These are phyloP conservation scores for Pediacus dermestoides DNA, from an alignment of 2,888 invertebrate species.

Conservation along the genomic window DNA sequence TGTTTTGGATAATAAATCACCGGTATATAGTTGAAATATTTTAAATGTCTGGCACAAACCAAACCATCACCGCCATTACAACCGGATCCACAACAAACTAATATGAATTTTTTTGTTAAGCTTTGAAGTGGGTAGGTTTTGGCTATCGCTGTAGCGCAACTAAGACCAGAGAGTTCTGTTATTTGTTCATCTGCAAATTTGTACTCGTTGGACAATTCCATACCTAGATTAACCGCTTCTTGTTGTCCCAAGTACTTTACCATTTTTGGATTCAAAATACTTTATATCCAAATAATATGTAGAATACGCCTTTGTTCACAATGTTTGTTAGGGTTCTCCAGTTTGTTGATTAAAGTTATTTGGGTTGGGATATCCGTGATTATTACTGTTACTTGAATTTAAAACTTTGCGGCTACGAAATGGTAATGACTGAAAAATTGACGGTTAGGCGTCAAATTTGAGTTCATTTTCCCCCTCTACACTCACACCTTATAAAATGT, in stretches of 20 bases:
- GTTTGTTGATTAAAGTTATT: too few species aligned
- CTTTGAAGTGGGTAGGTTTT: constrained; percentile 59
- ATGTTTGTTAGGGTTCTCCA: too few species aligned
- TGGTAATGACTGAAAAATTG: too few species aligned
- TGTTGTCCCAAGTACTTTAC: constrained; percentile 72
- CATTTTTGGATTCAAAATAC: too few species aligned
- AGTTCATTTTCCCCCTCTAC: too few species aligned
- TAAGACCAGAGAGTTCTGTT: constrained; percentile 97
- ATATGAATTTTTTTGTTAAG: constrained; percentile 52
- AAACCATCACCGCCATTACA: constrained; percentile 99
- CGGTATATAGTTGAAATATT: constrained; percentile 82
- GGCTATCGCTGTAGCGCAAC: constrained; percentile 87
- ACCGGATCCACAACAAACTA: constrained; percentile 78
- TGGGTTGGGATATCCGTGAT: too few species aligned
- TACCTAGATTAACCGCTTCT: constrained; percentile 84
- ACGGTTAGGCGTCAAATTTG: too few species aligned
- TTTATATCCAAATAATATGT: too few species aligned
- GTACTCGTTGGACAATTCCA: constrained; percentile 88
- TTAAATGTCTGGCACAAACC: constrained; percentile 92
- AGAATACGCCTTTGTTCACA: too few species aligned
- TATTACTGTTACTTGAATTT: too few species aligned
- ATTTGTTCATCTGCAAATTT: constrained; percentile 94
- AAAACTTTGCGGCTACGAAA: too few species aligned
- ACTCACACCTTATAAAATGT: too few species aligned
- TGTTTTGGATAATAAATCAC: constrained; percentile 82